Evolutionary conservation across 2,797 vertebrate genomes (phyloP), one percentile per base, ranked within the genome.

Genomic region (Lindbergichthys nudifrons): DNA sequence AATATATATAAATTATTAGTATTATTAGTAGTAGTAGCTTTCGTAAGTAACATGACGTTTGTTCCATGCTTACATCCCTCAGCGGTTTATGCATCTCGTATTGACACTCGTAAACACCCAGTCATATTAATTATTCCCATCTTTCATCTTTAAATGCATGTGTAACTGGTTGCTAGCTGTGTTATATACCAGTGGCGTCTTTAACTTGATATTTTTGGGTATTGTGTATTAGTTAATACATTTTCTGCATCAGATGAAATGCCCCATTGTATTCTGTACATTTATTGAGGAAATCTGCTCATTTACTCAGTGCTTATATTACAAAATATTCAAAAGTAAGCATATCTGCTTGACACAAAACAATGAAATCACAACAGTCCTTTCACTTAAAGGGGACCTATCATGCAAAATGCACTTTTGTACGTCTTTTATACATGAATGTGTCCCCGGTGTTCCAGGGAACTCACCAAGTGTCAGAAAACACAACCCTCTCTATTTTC

Each of bases 251-350:
- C 47, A 52, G n/a, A 52, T 47, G 1, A 59, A 19, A 15, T n/a
- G n/a, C 23, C 32, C 54, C 5, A 10, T 54, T 67, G 30, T 73
- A 70, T 78, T 78, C 3, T 83, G 43, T 77, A 82, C 69, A 85
- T 91, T 80, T 91, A 90, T 88, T 89, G 60, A 83, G 61, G 71
- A 86, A 80, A 70, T 60, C 16, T 59, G 39, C 45, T 4, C 19
- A 48, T 73, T 73, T 59, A 63, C 10, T 36, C 50, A 72, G 68
- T 67, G 62, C n/a, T 68, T 83, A 64, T 74, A 69, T 83, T 84
- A 89, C 81, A 89, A 91, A 89, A 80, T 3, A 70, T 26, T 74
- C 15, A 66, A 89, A 71, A 65, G 51, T 13, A 74, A 81, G 39
- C 39, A 82, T 53, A 67, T 51, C 13, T 66, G 50, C 46, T 70